Base-by-base conservation (phyloP, 2,888 invertebrate species). In the Andrena haemorrhoa region DNA sequence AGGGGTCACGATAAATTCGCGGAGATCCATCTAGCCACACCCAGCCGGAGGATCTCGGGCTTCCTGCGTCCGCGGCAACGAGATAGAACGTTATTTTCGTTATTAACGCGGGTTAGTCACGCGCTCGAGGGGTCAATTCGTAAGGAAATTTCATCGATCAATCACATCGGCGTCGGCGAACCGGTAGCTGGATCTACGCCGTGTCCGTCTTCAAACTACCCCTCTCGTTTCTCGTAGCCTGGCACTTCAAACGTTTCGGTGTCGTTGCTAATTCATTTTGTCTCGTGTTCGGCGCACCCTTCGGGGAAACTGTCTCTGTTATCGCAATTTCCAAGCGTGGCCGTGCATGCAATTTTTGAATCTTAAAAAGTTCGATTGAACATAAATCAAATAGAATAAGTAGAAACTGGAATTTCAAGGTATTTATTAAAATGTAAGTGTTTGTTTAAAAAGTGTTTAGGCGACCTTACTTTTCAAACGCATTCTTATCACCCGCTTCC, bases 51-150 rank as follows among this genome's bases (percentile, higher is more conserved):
- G 60, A 69, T 63, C 49, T 26, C 35, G 61, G 26, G 51, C 61
- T 58, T 56, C 70, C 49, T 69, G 8, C 16, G 58, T 64, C 29
- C 51, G 33, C 33, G 20, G 20, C 41, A 79, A 70, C 26, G 41
- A 79, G 58, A 75, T 41, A 29, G 70, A 79, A 73, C 70, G 76
- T 77, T 75, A 75, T 61, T 63, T 75, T 64, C 71, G 58, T 76
- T 81, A 73, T 73, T 80, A 85, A 77, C 82, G 79, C 68, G 65
- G 41, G 72, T 61, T 70, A 75, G 77, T 86, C 82, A 79, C 69
- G 77, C 76, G 77, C 63, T 56, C 75, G 75, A 69, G 66, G 71
- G 72, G 75, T 86, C 65, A 29, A 80, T 83, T 76, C 69, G 49
- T 56, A 60, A 81, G 74, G 70, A 82, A 84, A 78, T 74, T 83